phyloP scores from a whole-genome alignment of 1,140 invertebrate species.

The Sycobia sp. region DNA sequence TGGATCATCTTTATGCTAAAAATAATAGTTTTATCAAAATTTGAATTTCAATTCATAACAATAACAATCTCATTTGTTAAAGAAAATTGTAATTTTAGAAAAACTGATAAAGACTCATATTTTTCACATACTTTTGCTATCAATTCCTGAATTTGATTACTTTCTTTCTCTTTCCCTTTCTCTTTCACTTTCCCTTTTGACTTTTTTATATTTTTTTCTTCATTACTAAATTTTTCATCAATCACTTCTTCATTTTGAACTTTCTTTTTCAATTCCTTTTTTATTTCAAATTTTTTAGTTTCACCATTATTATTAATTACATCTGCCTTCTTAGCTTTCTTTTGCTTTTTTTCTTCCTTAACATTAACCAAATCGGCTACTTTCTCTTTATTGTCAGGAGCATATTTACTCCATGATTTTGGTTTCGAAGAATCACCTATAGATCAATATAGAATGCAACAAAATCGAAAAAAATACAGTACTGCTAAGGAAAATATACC shows the following conservation, averaged over 20 bases:
- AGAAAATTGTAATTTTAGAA: too few relatives aligned
- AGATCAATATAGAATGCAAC: conserved; percentile 34
- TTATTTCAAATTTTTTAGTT: conserved; percentile 45
- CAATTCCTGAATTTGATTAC: conserved; percentile 67
- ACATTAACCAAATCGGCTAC: neutral
- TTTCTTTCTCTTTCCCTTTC: conserved; percentile 62
- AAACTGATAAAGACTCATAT: too few relatives aligned
- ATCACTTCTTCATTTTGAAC: conserved; percentile 56
- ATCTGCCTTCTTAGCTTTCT: conserved; percentile 46
- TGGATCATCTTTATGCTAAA: conserved; percentile 84
- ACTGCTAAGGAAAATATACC: neutral
- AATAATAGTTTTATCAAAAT: conserved; percentile 12
- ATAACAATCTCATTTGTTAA: neutral
- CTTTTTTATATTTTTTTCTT: conserved; percentile 33
- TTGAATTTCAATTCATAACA: neutral
- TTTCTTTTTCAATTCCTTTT: conserved; percentile 43
- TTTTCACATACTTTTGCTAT: conserved; percentile 72
- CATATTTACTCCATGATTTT: conserved; percentile 89
- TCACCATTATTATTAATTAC: neutral
- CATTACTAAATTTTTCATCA: conserved; percentile 60
- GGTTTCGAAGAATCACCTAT: conserved; percentile 80
- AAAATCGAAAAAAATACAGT: conserved; percentile 7
- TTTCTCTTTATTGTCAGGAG: conserved; percentile 68
- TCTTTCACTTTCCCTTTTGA: conserved; percentile 56
- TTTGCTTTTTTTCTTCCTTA: conserved; percentile 31